phyloP scores from a whole-genome alignment of 2,888 invertebrate genomes.

The Lamellibrachia columna region DNA sequence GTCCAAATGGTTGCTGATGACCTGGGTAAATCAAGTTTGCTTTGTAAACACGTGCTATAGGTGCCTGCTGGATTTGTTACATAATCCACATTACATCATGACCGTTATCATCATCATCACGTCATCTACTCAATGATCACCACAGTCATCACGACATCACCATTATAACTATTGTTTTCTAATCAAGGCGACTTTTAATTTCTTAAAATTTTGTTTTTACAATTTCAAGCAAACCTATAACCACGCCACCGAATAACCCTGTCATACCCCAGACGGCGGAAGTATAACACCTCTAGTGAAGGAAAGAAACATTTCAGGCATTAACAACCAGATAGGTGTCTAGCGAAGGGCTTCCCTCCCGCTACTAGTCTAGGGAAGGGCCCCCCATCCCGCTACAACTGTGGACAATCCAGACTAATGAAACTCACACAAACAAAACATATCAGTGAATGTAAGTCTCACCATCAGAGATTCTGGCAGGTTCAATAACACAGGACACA shows the following conservation, averaged over 20 bases:
- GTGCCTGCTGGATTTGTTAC: neutral
- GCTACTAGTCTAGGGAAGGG: neutral
- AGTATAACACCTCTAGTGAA: neutral
- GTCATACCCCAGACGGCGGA: neutral
- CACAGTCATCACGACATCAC: neutral
- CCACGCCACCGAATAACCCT: neutral
- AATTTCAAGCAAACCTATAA: no score
- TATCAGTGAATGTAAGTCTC: neutral
- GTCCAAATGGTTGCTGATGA: neutral
- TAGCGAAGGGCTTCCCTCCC: neutral
- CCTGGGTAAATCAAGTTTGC: neutral
- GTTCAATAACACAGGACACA: neutral
- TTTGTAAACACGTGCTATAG: neutral
- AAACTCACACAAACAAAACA: neutral
- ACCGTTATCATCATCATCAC: neutral
- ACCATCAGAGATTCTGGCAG: neutral
- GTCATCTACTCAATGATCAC: neutral
- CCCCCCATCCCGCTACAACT: neutral
- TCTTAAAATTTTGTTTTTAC: no score
- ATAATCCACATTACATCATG: neutral
- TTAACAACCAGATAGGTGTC: neutral
- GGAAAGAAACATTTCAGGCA: neutral
- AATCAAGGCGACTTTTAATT: no score
- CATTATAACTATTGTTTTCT: neutral
- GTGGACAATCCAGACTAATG: no score